Percentiles rank a stretch among this genome's conserved stretches.
These are phyloP conservation scores for Mactra quadrangularis DNA, from an alignment of 1,140 invertebrate genomes.

Conservation along the genomic window DNA sequence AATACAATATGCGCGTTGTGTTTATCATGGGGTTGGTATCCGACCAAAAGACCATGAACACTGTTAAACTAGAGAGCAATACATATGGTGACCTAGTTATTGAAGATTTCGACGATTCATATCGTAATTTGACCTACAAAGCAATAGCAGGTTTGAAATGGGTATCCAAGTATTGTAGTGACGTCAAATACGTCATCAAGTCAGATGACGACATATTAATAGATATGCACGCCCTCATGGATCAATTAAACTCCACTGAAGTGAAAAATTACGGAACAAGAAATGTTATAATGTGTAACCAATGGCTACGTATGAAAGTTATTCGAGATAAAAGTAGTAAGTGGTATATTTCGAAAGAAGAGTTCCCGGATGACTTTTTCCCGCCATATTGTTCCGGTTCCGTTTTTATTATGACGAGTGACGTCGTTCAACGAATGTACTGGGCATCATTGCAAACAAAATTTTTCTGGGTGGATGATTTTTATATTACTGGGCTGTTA, in stretches of 20 bases:
- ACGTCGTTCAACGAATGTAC: conserved; percentile 77
- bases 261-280: conserved; percentile 46
- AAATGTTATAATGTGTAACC: conserved; percentile 69
- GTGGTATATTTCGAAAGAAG: conserved; percentile 78
- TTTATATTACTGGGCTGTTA: conserved; percentile 81
- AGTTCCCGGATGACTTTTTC: conserved; percentile 79
- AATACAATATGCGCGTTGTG: conserved; percentile 80
- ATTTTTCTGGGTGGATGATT: conserved; percentile 81
- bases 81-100: conserved; percentile 90
- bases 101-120: conserved; percentile 91
- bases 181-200: conserved; percentile 85
- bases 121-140: conserved; percentile 94
- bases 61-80: conserved; percentile 87
- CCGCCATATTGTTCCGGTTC: conserved; percentile 82
- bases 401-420: conserved; percentile 78
- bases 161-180: conserved; percentile 87
- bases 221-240: conserved; percentile 85
- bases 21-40: conserved; percentile 89
- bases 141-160: conserved; percentile 94
- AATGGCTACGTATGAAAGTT: conserved; percentile 71
- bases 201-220: conserved; percentile 85
- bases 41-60: conserved; percentile 81
- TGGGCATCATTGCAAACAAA: conserved; percentile 65
- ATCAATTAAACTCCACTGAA: conserved; percentile 85
- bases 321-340: conserved; percentile 78